phyloP scores from a whole-genome alignment of 2,113 vertebrate genomes.

The Seriola quinqueradiata region DNA sequence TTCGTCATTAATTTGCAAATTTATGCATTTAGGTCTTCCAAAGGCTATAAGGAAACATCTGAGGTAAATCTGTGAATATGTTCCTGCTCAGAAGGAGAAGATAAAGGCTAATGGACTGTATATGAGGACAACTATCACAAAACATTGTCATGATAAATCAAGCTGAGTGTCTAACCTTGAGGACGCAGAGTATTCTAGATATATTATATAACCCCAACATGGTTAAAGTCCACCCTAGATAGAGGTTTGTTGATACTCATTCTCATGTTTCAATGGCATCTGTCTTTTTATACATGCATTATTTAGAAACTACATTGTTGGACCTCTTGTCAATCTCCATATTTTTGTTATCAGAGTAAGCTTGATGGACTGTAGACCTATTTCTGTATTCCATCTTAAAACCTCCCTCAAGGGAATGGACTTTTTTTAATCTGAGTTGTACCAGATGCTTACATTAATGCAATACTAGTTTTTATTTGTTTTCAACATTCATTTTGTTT shows the following conservation, averaged over 20 bases:
- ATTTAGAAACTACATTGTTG: background rate
- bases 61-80: conserved; percentile 2
- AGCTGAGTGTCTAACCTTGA: background rate
- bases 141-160: conserved; percentile 16
- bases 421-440: background rate
- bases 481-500: conserved; percentile 1
- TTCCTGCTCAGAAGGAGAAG: background rate
- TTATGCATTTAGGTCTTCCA: conserved; percentile 26
- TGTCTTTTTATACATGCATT: background rate
- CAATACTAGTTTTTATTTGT: background rate
- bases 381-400: conserved; percentile 14
- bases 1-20: conserved; percentile 56
- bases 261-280: conserved; percentile 9
- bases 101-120: background rate
- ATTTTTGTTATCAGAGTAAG: background rate
- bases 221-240: background rate
- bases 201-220: background rate
- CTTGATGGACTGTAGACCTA: conserved; percentile 6
- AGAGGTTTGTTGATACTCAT: conserved; percentile 5
- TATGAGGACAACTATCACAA: conserved; percentile 10
- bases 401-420: conserved; percentile 6
- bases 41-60: conserved; percentile 23
- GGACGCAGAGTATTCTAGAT: background rate
- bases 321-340: background rate
- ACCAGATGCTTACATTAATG: background rate